Percentiles rank a stretch among this genome's conserved stretches.
Evolutionary conservation across 2,113 vertebrate species (phyloP).

Genomic region (Centropus bengalensis): DNA sequence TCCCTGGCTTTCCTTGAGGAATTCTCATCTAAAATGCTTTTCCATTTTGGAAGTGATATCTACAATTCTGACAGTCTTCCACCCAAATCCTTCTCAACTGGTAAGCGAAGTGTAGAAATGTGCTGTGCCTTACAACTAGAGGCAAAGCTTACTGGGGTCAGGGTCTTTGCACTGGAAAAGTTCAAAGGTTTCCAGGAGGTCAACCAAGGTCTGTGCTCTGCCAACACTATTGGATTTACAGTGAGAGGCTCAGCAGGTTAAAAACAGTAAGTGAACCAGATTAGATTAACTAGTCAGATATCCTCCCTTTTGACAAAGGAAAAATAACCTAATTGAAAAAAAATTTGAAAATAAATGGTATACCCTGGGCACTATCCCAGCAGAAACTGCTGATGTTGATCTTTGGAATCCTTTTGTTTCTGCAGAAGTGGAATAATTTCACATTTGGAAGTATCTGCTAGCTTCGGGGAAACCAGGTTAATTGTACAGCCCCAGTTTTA

Average conservation of each 20-base stretch:
- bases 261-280: neutral
- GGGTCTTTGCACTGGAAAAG: neutral
- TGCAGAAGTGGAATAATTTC: conserved; percentile 59
- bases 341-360: neutral
- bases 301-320: neutral
- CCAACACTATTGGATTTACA: neutral
- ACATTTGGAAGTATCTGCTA: conserved; percentile 40
- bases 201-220: neutral
- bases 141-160: no score
- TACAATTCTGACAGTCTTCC: neutral
- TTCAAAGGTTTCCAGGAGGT: neutral
- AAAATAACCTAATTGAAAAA: conserved; percentile 21
- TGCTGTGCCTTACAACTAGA: neutral
- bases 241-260: neutral
- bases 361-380: conserved; percentile 8
- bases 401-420: conserved; percentile 39
- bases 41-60: fast-evolving
- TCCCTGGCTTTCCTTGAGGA: neutral
- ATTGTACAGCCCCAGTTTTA: conserved; percentile 27
- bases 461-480: conserved; percentile 50
- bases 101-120: neutral
- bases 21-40: neutral
- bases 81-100: neutral
- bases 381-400: conserved; percentile 50
- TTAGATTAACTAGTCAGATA: neutral